Evolutionary conservation across 2,888 invertebrate species (phyloP), one percentile per base, ranked within the genome.

Genomic region (Cerastis leucographa): DNA sequence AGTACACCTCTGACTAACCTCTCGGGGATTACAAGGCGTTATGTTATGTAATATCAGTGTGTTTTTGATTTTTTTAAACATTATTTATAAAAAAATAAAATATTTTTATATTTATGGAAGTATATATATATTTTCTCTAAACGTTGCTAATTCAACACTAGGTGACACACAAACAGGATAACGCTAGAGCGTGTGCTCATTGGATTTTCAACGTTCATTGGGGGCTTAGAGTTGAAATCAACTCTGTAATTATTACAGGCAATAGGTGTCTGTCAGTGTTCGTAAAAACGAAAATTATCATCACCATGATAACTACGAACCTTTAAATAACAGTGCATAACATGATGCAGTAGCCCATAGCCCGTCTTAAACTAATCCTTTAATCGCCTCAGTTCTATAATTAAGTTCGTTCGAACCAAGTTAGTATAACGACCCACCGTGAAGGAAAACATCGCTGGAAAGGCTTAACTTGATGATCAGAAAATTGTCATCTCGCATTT

Each of bases 321-420:
- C 14, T 40, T 25, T 42, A 42, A 14, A 1, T 7, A 14, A 40
- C 17, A 35, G 17, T 9, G 19, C 54, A 9, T 64, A 42, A 49
- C 2, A 59, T 40, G 77, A 66, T 59, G 67, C 42, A 25, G 42
- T 25, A 46, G 25, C 22, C 44, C 8, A 12, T 17, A 29, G 19
- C 29, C 29, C 59, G 29, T 59, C 42, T 78, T 76, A 65, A 46
- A 46, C 2, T 49, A 49, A 76, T 78, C 78, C 70, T 46, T 40
- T 70, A 78, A 78, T 46, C 44, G 61, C 44, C n/a, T 78, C 44
- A 61, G 68, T 76, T 78, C 59, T 17, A 78, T 69, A 51, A 61
- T 78, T 35, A 69, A 70, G 19, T 70, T 51, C 44, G 22, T 51
- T 49, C 49, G 42, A 78, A 17, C 42, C 5, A 35, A 46, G 35